Evolutionary conservation across 2,888 invertebrate genomes (phyloP).

Genomic region (Ophraella communa): DNA sequence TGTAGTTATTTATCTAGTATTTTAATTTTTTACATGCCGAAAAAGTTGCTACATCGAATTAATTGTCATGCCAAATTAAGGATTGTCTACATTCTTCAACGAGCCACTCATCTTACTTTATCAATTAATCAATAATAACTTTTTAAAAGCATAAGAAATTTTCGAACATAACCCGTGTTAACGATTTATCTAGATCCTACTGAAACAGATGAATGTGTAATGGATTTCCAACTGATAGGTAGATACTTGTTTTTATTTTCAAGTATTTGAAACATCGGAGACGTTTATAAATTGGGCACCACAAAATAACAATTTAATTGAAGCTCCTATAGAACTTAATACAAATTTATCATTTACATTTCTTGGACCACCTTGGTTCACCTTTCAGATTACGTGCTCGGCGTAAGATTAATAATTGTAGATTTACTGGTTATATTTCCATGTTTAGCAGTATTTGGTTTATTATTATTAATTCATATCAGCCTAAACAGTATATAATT

Average conservation of each 20-base stretch:
- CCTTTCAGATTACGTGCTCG: background rate
- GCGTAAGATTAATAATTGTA: constrained; percentile 1
- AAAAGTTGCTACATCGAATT: too few relatives aligned
- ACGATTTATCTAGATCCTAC: constrained; percentile 2
- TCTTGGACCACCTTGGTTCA: constrained; percentile 14
- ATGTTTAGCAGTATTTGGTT: background rate
- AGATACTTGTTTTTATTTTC: background rate
- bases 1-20: too few relatives aligned
- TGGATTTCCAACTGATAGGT: background rate
- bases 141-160: constrained; percentile 2
- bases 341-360: constrained; percentile 17
- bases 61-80: too few relatives aligned
- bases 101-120: too few relatives aligned
- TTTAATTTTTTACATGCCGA: too few relatives aligned
- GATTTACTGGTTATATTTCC: background rate
- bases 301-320: constrained; percentile 20
- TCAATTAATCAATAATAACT: background rate
- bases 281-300: constrained; percentile 17
- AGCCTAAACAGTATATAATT: too few relatives aligned
- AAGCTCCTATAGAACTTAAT: constrained; percentile 5
- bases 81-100: too few relatives aligned
- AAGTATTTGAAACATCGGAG: background rate
- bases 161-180: too few relatives aligned
- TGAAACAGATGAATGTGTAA: constrained; percentile 15
- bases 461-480: too few relatives aligned